These are phyloP conservation scores for Sylvia borin DNA, from an alignment of 2,797 vertebrate species.

Conservation along the genomic window DNA sequence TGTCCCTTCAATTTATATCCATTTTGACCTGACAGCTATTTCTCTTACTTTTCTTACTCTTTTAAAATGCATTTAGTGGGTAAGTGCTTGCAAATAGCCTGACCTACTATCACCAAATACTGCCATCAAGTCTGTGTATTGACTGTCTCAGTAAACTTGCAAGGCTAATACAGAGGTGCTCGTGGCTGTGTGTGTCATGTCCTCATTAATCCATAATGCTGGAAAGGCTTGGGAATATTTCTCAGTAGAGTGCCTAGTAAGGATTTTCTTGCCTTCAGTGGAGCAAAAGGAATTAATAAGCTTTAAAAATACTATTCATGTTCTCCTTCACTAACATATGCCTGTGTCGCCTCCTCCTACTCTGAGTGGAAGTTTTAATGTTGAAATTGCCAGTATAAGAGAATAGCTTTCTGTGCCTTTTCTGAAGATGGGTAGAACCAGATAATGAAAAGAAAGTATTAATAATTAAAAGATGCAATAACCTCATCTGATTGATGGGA, in stretches of 20 bases:
- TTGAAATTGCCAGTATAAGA: not conserved
- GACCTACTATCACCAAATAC: not conserved
- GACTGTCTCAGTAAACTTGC: not conserved
- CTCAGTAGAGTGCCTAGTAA: not conserved
- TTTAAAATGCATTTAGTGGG: not conserved
- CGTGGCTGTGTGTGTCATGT: not conserved
- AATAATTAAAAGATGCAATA: not conserved
- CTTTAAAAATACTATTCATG: not conserved
- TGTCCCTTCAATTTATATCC: not conserved
- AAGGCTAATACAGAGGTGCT: not conserved
- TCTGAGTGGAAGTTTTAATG: not conserved
- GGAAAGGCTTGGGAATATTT: not conserved
- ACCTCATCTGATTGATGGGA: not conserved
- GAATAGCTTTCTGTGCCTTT: not conserved
- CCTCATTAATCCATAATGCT: slow-evolving; percentile 3
- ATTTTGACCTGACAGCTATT: not conserved
- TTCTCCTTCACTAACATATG: not conserved
- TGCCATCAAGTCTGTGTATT: not conserved
- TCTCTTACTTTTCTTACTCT: not conserved
- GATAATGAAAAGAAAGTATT: not conserved
- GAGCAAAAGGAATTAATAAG: not conserved
- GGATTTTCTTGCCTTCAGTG: not conserved
- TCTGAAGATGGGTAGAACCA: not conserved
- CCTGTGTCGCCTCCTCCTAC: not conserved
- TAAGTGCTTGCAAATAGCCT: not conserved